Percentiles rank a stretch among this genome's conserved stretches.
These are phyloP conservation scores for Cancer borealis DNA, from an alignment of 2,888 invertebrate species.

Conservation along the genomic window DNA sequence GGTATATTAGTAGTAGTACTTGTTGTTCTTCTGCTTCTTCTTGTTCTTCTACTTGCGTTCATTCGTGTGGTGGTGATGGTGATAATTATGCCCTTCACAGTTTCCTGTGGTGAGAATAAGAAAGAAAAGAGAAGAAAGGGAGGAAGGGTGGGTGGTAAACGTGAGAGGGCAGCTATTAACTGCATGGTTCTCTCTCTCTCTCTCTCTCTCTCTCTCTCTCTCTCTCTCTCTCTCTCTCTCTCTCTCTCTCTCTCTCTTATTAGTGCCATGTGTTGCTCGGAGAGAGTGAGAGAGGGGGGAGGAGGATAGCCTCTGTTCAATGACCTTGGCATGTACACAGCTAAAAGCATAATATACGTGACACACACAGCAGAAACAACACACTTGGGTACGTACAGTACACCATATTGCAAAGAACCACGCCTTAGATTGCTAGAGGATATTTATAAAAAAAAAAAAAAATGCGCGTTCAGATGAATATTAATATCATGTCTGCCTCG, in stretches of 20 bases:
- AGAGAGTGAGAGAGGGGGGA: neutral
- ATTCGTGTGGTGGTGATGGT: neutral
- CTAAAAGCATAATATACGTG: conserved; percentile 49
- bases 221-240: conserved; percentile 46
- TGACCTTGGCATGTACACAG: neutral
- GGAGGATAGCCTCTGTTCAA: neutral
- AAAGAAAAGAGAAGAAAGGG: neutral
- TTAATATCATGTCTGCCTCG: neutral
- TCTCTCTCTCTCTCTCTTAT: conserved; percentile 51
- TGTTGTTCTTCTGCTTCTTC: neutral
- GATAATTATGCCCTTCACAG: neutral
- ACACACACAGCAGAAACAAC: conserved; percentile 48
- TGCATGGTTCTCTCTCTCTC: conserved; percentile 39
- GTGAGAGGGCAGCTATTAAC: neutral
- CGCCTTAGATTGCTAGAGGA: neutral
- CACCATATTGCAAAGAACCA: neutral
- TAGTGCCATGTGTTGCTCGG: neutral
- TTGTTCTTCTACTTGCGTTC: neutral
- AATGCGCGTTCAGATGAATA: neutral
- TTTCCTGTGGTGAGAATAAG: neutral
- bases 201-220: conserved; percentile 49
- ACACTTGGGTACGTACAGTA: neutral
- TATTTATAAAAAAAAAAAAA: neutral
- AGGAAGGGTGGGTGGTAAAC: neutral
- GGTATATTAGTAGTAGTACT: too few species aligned